A percentile compares a stretch with the other conserved stretches of the same genome.
These are phyloP conservation scores for Apostichopus leukothele DNA, from an alignment of 53 echinoderm and acorn worm genomes.

Conservation along the genomic window DNA sequence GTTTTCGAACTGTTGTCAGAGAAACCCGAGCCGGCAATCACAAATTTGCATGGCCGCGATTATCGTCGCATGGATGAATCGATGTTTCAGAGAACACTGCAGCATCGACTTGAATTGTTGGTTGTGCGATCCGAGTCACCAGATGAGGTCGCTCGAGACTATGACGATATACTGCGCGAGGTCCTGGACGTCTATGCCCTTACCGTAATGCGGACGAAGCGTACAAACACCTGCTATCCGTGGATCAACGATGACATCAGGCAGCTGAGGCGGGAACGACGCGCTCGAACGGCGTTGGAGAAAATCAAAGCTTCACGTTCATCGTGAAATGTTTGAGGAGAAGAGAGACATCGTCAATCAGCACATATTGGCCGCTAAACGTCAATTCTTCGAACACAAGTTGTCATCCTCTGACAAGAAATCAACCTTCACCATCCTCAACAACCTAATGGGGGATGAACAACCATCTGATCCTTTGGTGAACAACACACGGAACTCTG, in stretches of 20 bases:
- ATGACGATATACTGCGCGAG: neutral
- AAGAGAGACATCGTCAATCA: neutral
- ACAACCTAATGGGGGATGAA: neutral
- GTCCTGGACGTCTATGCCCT: neutral
- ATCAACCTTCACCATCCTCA: neutral
- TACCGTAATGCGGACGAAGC: neutral
- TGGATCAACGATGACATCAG: slow-evolving; percentile 15
- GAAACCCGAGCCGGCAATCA: neutral
- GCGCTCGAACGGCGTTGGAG: neutral
- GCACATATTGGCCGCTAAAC: neutral
- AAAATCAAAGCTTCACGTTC: slow-evolving; percentile 11
- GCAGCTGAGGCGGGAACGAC: neutral
- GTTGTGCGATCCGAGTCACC: neutral
- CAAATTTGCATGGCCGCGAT: neutral
- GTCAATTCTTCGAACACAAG: neutral
- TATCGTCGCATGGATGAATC: neutral
- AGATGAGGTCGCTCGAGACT: neutral
- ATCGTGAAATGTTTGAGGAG: neutral
- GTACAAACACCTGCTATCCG: neutral
- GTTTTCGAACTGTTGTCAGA: neutral
- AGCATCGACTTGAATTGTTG: neutral
- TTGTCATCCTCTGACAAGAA: slow-evolving; percentile 10
- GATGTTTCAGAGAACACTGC: neutral
- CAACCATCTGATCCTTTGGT: neutral
- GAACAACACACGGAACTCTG: neutral